Evolutionary conservation across 2,888 invertebrate genomes (phyloP), one percentile per base, ranked within the genome.

Genomic region (Lepetodrilus schrolli): DNA sequence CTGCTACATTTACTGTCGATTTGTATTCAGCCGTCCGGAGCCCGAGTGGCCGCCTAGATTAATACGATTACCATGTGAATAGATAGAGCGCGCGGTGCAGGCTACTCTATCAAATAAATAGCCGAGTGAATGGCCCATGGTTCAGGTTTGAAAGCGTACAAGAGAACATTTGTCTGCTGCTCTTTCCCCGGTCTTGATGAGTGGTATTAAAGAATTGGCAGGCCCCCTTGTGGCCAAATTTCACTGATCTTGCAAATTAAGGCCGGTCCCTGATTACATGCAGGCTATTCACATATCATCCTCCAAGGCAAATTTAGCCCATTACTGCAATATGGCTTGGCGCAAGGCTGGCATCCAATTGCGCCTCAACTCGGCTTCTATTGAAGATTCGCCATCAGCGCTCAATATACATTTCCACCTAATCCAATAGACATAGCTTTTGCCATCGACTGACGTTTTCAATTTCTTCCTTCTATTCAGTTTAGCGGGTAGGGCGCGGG

Each of bases 1-100:
- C 77, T 76, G 80, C 75, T 77, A 77, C 80, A 81, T 81, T 84
- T 81, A 80, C 74, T 78, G 76, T 66, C 75, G 71, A 76, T 78
- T 77, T 77, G 75, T 80, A 78, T 78, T 78, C 78, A 74, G 68
- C 58, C 72, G 72, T 48, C 66, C 74, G 48, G 66, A 71, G 71
- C 74, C 70, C 65, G 75, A 73, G 73, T 69, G 72, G 47, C 73
- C 72, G 70, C 66, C 68, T 68, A 76, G 77, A 79, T 79, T 79
- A 79, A 80, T 78, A 73, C 72, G 73, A 80, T 80, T 78, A 75
- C 68, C 80, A 78, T 78, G 72, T 73, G 75, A 79, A 79, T 66
- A 66, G 66, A 50, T 78, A 72, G 75, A 72, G 74, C 36, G 51
- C 58, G 36, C 30, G 48, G 72, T 66, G 70, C 50, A 37, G 34